Evolutionary conservation across 2,888 invertebrate species (phyloP), one percentile per base, ranked within the genome.

Genomic region (Diadromus collaris): DNA sequence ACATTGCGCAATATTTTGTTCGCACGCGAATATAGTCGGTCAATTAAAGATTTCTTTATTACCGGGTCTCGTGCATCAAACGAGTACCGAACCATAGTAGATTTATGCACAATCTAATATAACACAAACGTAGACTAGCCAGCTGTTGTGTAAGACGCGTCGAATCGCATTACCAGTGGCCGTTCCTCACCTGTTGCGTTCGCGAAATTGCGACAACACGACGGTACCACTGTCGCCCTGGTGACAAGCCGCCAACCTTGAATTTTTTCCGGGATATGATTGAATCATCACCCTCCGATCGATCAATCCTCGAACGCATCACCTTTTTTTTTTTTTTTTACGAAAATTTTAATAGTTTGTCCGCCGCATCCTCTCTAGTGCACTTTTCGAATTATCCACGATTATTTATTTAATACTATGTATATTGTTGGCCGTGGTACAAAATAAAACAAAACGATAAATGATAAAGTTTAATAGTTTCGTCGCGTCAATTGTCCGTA

Each of bases 141-240:
- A 58, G 38, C 58, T 70, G 64, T 78, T 79, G 75, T 65, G 71
- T 79, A 79, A 79, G 75, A 79, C 74, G 74, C 75, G 67, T 61
- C 60, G 75, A 79, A 67, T 78, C 61, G 70, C 70, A 70, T 78
- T 78, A 80, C 70, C 44, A 56, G 69, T 34, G 71, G 67, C 51
- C 69, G 68, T 63, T 72, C 58, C 72, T 80, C 81, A 81, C 82
- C 81, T 82, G 82, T 82, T 82, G 82, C 80, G 72, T 74, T 82
- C 75, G 64, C 73, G 48, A 71, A 79, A 67, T 71, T 71, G 67
- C 65, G 71, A 67, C 70, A 67, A 29, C 19, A 34, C 46, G 19
- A 48, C 38, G 64, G 16, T 27, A 29, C 46, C 29, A 27, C 29
- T 65, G 13, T 38, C 32, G 29, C 27, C 13, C 6, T 21, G 29